Percentiles rank a stretch among this genome's conserved stretches.
phyloP scores from a whole-genome alignment of 2,113 vertebrate species.

The Thunnus thynnus region DNA sequence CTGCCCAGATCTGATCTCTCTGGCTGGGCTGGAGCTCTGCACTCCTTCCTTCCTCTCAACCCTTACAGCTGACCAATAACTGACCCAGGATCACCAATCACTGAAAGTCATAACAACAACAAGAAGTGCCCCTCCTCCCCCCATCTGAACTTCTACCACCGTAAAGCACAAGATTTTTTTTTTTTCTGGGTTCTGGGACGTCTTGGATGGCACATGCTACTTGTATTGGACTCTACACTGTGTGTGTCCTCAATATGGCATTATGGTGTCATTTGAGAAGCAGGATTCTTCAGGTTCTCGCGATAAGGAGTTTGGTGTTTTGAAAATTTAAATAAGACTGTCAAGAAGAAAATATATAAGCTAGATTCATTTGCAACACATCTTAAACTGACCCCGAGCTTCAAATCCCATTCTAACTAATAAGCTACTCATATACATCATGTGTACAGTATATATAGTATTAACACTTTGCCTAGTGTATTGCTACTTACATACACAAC shows the following conservation, averaged over 20 bases:
- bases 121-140: slow-evolving; percentile 3
- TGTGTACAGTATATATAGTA: slow-evolving; percentile 56
- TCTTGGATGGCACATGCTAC: slow-evolving; percentile 38
- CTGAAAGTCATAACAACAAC: slow-evolving; percentile 32
- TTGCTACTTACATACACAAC: slow-evolving; percentile 51
- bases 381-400: slow-evolving; percentile 23
- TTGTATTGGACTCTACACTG: slow-evolving; percentile 48
- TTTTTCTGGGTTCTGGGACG: slow-evolving; percentile 46
- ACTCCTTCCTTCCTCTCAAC: slow-evolving; percentile 50
- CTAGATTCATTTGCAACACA: slow-evolving; percentile 54
- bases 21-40: slow-evolving; percentile 62
- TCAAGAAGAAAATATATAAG: slow-evolving; percentile 62
- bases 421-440: slow-evolving; percentile 71
- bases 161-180: slow-evolving; percentile 63
- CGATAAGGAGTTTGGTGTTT: slow-evolving; percentile 55
- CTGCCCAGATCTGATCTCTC: slow-evolving; percentile 62
- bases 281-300: slow-evolving; percentile 73
- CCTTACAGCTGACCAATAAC: slow-evolving; percentile 58
- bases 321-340: slow-evolving; percentile 38
- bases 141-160: slow-evolving; percentile 51
- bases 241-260: slow-evolving; percentile 41
- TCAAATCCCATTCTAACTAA: slow-evolving; percentile 53
- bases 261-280: slow-evolving; percentile 53
- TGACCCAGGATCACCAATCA: slow-evolving; percentile 50
- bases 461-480: slow-evolving; percentile 63